These are phyloP conservation scores for Ambastaia sidthimunki DNA, from an alignment of 2,797 vertebrate species.

Conservation along the genomic window DNA sequence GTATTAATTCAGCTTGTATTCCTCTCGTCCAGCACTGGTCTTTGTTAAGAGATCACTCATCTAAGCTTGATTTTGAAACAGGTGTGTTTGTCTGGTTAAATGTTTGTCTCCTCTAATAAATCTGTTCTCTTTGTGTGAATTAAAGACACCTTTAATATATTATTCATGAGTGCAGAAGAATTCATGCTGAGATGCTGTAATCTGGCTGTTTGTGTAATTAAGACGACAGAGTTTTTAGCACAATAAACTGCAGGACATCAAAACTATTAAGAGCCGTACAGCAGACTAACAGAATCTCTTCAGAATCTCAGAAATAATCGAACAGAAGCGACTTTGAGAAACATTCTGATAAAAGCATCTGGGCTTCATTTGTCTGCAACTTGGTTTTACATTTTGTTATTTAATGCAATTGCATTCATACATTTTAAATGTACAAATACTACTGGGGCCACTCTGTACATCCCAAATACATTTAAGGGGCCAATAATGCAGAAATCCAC, in stretches of 20 bases:
- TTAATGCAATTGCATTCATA: neutral
- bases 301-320: no score
- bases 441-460: neutral
- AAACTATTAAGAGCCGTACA: no score
- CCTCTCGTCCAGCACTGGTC: neutral
- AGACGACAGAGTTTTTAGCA: neutral
- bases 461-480: neutral
- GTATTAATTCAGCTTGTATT: no score
- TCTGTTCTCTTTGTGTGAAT: slow-evolving; percentile 62
- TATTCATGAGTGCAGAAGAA: slow-evolving; percentile 62
- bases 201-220: neutral
- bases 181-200: slow-evolving; percentile 74
- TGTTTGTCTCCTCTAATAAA: no score
- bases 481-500: neutral
- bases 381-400: neutral
- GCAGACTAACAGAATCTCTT: no score
- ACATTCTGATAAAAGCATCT: no score
- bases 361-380: no score
- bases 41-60: neutral
- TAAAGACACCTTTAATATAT: slow-evolving; percentile 66
- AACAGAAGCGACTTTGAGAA: no score
- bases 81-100: slow-evolving; percentile 64
- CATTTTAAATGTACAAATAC: neutral
- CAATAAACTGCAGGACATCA: no score
- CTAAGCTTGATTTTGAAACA: slow-evolving; percentile 59